A percentile compares a stretch with the other conserved stretches of the same genome.
Evolutionary conservation across 2,113 vertebrate species (phyloP).

Genomic region (Cyanoliseus patagonus): DNA sequence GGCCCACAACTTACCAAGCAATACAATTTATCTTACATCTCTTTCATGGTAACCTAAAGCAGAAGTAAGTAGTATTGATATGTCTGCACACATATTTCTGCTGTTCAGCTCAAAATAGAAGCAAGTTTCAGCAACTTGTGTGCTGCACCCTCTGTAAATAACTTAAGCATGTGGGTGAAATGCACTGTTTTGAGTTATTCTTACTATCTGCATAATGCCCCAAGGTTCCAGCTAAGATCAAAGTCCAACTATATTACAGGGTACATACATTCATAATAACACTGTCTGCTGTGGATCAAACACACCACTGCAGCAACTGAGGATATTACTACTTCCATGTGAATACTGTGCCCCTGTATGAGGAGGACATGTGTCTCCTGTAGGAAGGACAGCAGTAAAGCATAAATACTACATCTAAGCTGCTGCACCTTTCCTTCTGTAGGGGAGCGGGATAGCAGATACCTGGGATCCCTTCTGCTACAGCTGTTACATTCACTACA

Average conservation of each 20-base stretch:
- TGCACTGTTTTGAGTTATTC: neutral
- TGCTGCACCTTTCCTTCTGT: neutral
- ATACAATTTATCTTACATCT: neutral
- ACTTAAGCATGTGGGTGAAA: neutral
- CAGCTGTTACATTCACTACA: neutral
- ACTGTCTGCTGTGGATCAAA: neutral
- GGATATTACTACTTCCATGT: neutral
- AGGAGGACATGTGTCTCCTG: neutral
- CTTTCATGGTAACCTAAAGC: neutral
- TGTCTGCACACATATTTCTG: neutral
- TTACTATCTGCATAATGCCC: neutral
- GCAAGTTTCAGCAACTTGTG: neutral
- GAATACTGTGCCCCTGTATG: accelerated
- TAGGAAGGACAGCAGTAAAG: neutral
- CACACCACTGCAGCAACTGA: neutral
- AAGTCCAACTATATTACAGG: neutral
- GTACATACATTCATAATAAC: neutral
- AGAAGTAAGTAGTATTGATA: neutral
- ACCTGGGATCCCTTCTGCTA: neutral
- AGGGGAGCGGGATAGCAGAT: neutral
- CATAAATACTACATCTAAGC: neutral
- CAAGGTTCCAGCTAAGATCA: neutral
- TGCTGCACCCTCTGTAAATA: neutral
- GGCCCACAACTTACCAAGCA: neutral
- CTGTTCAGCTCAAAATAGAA: neutral